Percentiles rank a stretch among this genome's conserved stretches.
These are phyloP conservation scores for Eumacrocentrus americanus DNA, from an alignment of 2,888 invertebrate genomes.

Conservation along the genomic window DNA sequence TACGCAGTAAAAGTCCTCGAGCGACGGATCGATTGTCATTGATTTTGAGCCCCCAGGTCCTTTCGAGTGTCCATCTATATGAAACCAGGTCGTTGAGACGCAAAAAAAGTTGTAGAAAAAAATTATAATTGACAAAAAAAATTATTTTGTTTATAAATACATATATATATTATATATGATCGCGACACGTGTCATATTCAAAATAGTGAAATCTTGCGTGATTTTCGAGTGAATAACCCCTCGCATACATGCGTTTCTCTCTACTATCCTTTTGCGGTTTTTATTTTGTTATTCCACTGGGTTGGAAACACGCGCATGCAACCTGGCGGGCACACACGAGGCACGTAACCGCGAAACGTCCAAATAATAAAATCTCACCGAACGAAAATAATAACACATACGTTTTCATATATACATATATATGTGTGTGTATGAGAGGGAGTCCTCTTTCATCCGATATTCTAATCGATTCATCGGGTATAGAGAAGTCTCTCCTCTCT, in stretches of 20 bases:
- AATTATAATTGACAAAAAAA: too few species aligned
- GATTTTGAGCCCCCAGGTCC: background rate
- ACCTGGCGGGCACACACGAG: conserved; percentile 16
- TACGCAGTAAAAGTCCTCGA: background rate
- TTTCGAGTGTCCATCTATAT: background rate
- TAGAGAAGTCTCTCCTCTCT: background rate
- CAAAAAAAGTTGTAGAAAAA: too few species aligned
- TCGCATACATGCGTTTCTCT: conserved; percentile 4
- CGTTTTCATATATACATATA: background rate
- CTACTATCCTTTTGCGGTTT: background rate
- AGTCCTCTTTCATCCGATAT: conserved; percentile 19
- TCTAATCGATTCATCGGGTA: conserved; percentile 30
- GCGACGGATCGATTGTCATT: conserved; percentile 6
- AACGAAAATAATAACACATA: conserved; percentile 27
- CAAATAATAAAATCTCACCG: conserved; percentile 30
- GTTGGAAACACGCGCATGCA: conserved; percentile 15
- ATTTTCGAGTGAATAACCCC: conserved; percentile 17
- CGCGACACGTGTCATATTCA: too few species aligned
- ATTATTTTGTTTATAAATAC: too few species aligned
- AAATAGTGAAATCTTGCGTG: conserved; percentile 20
- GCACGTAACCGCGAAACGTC: conserved; percentile 30
- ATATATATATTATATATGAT: too few species aligned
- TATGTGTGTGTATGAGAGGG: background rate
- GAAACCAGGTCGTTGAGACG: too few species aligned
- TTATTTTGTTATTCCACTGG: conserved; percentile 6